phyloP scores from a whole-genome alignment of 2,113 vertebrate genomes.

The Phoenicopterus ruber region DNA sequence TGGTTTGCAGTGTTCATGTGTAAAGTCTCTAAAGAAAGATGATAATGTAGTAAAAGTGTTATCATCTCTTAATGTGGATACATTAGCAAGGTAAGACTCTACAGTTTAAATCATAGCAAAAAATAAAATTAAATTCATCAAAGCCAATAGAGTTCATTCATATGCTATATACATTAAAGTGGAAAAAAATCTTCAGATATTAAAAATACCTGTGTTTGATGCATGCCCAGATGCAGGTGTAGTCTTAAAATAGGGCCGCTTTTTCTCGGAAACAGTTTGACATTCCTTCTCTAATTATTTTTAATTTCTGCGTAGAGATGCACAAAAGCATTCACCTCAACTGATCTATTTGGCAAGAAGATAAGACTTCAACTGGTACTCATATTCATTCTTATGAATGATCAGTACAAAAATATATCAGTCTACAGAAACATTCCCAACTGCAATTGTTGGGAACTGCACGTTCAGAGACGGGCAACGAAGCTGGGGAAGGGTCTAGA shows the following conservation, averaged over 20 bases:
- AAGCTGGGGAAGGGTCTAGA: too few relatives aligned
- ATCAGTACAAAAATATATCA: not conserved
- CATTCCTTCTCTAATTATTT: not conserved
- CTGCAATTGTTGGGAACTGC: too few relatives aligned
- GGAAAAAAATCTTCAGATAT: not conserved
- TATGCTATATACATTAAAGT: not conserved
- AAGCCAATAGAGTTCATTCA: not conserved
- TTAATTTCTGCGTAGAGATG: not conserved
- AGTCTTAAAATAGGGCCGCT: not conserved
- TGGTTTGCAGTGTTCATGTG: not conserved
- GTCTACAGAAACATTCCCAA: not conserved
- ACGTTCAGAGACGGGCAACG: too few relatives aligned
- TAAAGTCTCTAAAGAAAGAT: not conserved
- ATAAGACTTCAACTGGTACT: not conserved
- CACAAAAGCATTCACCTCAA: fast-evolving
- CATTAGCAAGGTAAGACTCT: not conserved
- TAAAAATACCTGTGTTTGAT: not conserved
- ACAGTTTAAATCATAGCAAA: not conserved
- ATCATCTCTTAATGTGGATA: not conserved
- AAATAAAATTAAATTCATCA: not conserved
- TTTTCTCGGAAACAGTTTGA: not conserved
- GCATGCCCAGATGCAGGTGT: not conserved
- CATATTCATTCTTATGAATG: not conserved
- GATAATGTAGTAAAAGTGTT: not conserved
- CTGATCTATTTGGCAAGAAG: not conserved